phyloP scores from a whole-genome alignment of 2,888 invertebrate species.

The Cryptocephalus moraei region DNA sequence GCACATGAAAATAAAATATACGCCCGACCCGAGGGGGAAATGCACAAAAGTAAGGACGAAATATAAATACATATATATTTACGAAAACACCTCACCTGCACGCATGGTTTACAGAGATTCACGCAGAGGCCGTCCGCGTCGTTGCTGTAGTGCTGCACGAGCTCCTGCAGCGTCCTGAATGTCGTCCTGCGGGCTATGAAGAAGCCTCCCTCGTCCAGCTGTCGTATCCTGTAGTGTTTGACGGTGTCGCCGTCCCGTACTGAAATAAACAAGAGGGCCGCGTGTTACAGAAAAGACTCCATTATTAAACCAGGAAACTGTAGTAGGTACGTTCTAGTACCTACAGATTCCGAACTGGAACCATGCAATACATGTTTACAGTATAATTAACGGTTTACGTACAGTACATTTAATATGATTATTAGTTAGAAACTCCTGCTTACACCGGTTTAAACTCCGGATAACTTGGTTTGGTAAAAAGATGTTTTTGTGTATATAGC shows the following conservation, averaged over 20 bases:
- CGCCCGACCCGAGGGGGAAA: too few species aligned
- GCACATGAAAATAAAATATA: not conserved
- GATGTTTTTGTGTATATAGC: too few species aligned
- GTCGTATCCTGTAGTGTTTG: slow-evolving; percentile 97
- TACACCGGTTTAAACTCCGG: too few species aligned
- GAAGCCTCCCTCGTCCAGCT: slow-evolving; percentile 97
- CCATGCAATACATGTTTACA: too few species aligned
- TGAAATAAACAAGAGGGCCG: slow-evolving; percentile 39
- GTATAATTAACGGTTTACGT: too few species aligned
- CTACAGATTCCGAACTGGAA: too few species aligned
- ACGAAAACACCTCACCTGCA: slow-evolving; percentile 54
- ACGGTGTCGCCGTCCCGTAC: slow-evolving; percentile 98
- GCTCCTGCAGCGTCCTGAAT: slow-evolving; percentile 92
- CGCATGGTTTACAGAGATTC: slow-evolving; percentile 88
- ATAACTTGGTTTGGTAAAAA: too few species aligned
- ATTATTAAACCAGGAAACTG: too few species aligned
- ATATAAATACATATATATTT: not conserved
- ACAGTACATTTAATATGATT: too few species aligned
- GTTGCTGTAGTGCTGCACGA: slow-evolving; percentile 95
- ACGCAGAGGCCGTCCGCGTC: slow-evolving; percentile 98
- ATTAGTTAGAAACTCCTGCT: too few species aligned
- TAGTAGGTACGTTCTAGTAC: too few species aligned
- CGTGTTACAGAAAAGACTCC: too few species aligned
- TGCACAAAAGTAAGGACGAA: not conserved
- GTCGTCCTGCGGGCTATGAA: slow-evolving; percentile 98